These are phyloP conservation scores for Coleophora flavipennella DNA, from an alignment of 2,888 invertebrate species.

Conservation along the genomic window DNA sequence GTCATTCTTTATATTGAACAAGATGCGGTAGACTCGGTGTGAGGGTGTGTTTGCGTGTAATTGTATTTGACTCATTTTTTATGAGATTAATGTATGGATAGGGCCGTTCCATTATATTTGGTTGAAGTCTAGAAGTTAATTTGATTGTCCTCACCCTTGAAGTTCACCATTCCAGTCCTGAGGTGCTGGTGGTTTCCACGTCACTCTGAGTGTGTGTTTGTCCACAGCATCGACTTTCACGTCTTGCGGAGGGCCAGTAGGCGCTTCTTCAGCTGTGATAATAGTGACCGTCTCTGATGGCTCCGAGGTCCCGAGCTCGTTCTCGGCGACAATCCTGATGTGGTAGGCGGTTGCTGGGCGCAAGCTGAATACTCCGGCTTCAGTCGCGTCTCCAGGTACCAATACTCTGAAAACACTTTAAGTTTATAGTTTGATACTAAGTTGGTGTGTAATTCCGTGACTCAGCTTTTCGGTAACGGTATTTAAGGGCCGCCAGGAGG, in stretches of 20 bases:
- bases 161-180: constrained; percentile 96
- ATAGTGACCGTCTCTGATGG: constrained; percentile 95
- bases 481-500: no score
- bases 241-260: constrained; percentile 86
- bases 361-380: constrained; percentile 90
- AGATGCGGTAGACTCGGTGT: no score
- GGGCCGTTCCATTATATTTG: no score
- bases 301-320: constrained; percentile 93
- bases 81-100: no score
- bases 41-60: no score
- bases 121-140: neutral
- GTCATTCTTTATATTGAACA: no score
- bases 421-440: no score
- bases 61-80: no score
- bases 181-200: constrained; percentile 92
- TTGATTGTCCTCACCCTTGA: constrained; percentile 43
- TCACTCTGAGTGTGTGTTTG: constrained; percentile 88
- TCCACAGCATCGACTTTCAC: constrained; percentile 90
- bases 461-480: no score
- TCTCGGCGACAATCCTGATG: constrained; percentile 92
- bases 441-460: no score
- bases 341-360: constrained; percentile 95
- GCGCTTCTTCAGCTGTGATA: constrained; percentile 94
- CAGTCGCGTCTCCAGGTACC: constrained; percentile 90
- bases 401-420: constrained; percentile 71